Base-by-base conservation (phyloP, 2,888 invertebrate genomes). In the Antheraea assamensis region DNA sequence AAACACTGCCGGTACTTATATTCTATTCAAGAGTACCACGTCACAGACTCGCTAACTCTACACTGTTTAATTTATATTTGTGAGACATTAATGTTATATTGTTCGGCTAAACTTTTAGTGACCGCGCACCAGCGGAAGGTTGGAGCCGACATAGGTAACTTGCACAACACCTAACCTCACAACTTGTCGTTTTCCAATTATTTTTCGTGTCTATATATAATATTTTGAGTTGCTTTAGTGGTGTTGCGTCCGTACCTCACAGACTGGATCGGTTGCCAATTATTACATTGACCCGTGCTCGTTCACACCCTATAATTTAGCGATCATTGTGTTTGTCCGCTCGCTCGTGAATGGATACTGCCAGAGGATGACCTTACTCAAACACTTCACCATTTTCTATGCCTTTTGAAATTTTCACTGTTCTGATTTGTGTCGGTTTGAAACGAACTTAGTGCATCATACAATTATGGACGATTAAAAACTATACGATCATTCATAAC, bases 61-160 rank as follows among this genome's bases (percentile, higher is more conserved):
- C 90, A 90, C 86, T 89, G 81, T 90, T 86, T 89, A 84, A 84
- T 87, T 85, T 87, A 79, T 88, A 80, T 88, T 88, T 87, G 87
- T 91, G 89, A 91, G 87, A 91, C 88, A 93, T 93, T 94, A 94
- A 94, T 92, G 83, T 77, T 87, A 90, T 91, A 88, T 92, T 91
- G 84, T 92, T 92, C 94, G 94, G 94, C 94, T 93, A 90, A 92
- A 93, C 87, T 95, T 95, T 92, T 95, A 96, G 96, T 96, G 96
- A 95, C 96, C 94, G 96, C 96, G 91, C 96, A 96, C 95, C 95
- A 96, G 95, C 95, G 96, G 96, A 96, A 96, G 95, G 95, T 96
- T 94, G 96, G 96, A 95, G 94, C 93, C 92, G 96, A 96, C 92
- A 95, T 96, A 96, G 96, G 96, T 96, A 96, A 96, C 95, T 94